Base-by-base conservation (phyloP, 1,140 invertebrate genomes). In the Thaumatotibia leucotreta region DNA sequence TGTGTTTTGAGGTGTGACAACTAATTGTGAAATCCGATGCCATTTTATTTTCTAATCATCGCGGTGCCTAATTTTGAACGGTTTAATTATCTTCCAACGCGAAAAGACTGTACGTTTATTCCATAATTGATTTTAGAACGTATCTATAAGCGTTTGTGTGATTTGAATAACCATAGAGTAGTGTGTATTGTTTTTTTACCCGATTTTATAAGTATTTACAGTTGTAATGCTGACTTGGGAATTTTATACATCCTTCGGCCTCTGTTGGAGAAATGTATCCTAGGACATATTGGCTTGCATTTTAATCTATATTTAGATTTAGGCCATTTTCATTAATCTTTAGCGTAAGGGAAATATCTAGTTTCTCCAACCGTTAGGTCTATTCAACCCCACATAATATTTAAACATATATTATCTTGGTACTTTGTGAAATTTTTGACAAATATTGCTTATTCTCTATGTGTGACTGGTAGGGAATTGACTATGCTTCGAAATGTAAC, bases 101-200 rank as follows among this genome's bases (percentile, higher is more conserved):
- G 70, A 74, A 72, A 78, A 76, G 77, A 79, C 77, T 79, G 75
- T 71, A 69, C 69, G 66, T 71, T n/a, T 73, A 79, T 76, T 77
- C 77, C 75, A 75, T 79, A 74, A 49, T 68, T 77, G 68, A 70
- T 68, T 75, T 75, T 72, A 68, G 35, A 69, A 66, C 64, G 64
- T 62, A 73, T 58, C 63, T 63, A 74, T 77, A 79, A 79, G 77
- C 71, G 67, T 72, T 58, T 72, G 77, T 76, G 72, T 76, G 75
- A 76, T 79, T 79, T 79, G 66, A 76, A 62, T 79, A 77, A 73
- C 71, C 69, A 69, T 74, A 76, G 72, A 68, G 61, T 76, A 66
- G 58, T 50, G 32, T 20, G 31, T 69, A 67, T 67, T 68, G 45
- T 66, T 63, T 72, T 68, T 64, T 73, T 63, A 71, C 61, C 62